A percentile compares a stretch with the other conserved stretches of the same genome.
phyloP scores from a whole-genome alignment of 2,797 vertebrate genomes.

The Characodon lateralis region DNA sequence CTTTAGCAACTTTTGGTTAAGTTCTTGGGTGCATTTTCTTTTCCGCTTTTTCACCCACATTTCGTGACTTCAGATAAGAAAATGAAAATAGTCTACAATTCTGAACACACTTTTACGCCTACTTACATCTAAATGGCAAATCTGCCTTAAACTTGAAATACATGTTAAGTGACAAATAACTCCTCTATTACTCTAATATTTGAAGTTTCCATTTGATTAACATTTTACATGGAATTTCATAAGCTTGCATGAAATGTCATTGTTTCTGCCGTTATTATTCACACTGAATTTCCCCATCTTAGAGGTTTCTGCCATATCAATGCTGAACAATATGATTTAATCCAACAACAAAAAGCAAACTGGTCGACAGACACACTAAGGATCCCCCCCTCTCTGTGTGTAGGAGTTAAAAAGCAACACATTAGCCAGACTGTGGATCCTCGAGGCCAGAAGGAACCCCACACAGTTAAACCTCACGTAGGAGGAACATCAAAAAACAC shows the following conservation, averaged over 20 bases:
- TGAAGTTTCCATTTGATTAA: background rate
- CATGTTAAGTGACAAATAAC: background rate
- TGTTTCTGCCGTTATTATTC: conserved; percentile 1
- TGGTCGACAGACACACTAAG: conserved; percentile 36
- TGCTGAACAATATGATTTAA: conserved; percentile 45
- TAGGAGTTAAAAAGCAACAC: conserved; percentile 75
- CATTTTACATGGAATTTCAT: background rate
- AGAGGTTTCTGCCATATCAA: conserved; percentile 25
- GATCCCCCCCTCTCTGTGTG: conserved; percentile 58
- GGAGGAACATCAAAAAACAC: conserved; percentile 73
- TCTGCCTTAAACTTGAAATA: background rate
- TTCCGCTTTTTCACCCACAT: background rate
- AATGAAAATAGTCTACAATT: background rate
- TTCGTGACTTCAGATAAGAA: background rate
- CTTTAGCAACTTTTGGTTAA: background rate
- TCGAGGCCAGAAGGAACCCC: conserved; percentile 70
- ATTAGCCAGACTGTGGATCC: conserved; percentile 74
- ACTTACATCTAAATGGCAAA: background rate
- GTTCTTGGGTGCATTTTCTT: background rate
- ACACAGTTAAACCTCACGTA: conserved; percentile 72
- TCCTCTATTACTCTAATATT: background rate
- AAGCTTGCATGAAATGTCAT: background rate
- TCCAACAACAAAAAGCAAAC: conserved; percentile 33
- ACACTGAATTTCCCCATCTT: background rate
- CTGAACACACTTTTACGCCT: too few species aligned